A percentile compares a stretch with the other conserved stretches of the same genome.
These are phyloP conservation scores for Grantiella picta DNA, from an alignment of 2,113 vertebrate species.

Conservation along the genomic window DNA sequence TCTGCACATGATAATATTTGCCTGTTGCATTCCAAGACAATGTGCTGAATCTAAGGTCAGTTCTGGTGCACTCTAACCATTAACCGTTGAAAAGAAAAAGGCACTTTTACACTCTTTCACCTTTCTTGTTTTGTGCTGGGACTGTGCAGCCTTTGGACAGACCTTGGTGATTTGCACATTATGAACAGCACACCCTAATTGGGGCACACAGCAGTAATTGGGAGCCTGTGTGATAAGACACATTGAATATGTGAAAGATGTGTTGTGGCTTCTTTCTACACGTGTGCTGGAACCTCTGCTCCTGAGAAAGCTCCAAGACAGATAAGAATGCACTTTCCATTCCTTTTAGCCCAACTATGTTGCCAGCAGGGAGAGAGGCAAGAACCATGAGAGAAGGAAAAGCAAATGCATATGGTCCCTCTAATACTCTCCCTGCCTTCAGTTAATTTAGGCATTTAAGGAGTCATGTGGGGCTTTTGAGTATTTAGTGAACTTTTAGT, in stretches of 20 bases:
- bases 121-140: not conserved
- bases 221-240: not conserved
- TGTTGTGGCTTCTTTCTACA: not conserved
- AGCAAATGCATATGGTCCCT: not conserved
- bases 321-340: not conserved
- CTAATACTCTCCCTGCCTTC: not conserved
- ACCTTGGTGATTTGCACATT: not conserved
- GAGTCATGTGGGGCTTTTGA: not conserved
- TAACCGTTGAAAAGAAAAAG: not conserved
- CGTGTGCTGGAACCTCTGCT: not conserved
- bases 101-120: accelerated
- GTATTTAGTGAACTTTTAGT: not conserved
- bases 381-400: not conserved
- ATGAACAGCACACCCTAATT: not conserved
- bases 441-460: not conserved
- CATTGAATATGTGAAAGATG: not conserved
- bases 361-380: not conserved
- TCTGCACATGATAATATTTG: not conserved
- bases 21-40: not conserved
- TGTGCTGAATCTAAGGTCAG: not conserved
- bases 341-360: not conserved
- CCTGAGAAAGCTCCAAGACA: not conserved
- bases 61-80: not conserved
- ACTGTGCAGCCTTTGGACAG: not conserved
- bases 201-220: not conserved